Evolutionary conservation across 2,888 invertebrate species (phyloP).

Genomic region (Thecophora atra): DNA sequence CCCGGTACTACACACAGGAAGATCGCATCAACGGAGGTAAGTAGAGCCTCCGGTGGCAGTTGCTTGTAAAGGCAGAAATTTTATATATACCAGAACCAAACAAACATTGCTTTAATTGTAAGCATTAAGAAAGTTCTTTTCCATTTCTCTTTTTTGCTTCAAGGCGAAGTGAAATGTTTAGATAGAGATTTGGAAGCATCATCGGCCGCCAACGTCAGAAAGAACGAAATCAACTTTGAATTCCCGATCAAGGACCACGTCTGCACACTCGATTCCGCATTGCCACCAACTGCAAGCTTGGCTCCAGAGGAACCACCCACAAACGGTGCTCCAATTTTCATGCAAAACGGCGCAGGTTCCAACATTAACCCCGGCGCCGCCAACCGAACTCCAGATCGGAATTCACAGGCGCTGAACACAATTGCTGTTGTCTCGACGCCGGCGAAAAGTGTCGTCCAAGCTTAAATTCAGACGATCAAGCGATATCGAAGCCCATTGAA

Average conservation of each 20-base stretch:
- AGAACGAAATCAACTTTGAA: constrained; percentile 70
- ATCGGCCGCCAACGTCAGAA: constrained; percentile 50
- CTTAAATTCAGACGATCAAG: no score
- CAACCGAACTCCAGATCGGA: constrained; percentile 2
- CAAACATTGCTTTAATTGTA: no score
- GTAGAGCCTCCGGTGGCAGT: constrained; percentile 41
- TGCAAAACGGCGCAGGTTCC: constrained; percentile 46
- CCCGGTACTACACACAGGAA: constrained; percentile 83
- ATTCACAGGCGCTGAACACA: constrained; percentile 51
- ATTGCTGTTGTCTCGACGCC: constrained; percentile 57
- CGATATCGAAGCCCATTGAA: constrained; percentile 32
- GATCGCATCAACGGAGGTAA: constrained; percentile 68
- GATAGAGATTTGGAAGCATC: constrained; percentile 62
- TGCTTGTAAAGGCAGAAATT: no score
- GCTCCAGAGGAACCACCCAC: constrained; percentile 46
- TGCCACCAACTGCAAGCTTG: constrained; percentile 61
- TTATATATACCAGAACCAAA: no score
- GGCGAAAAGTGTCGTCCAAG: constrained; percentile 42
- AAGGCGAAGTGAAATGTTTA: constrained; percentile 63
- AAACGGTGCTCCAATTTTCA: constrained; percentile 19
- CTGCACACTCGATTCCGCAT: constrained; percentile 64
- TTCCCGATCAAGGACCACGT: constrained; percentile 68
- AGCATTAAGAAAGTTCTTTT: no score
- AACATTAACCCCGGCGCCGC: constrained; percentile 50
- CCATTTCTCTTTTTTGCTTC: constrained; percentile 26